Conservation (phyloP, 2,888 invertebrate species). For the Maniola hyperantus region DNA sequence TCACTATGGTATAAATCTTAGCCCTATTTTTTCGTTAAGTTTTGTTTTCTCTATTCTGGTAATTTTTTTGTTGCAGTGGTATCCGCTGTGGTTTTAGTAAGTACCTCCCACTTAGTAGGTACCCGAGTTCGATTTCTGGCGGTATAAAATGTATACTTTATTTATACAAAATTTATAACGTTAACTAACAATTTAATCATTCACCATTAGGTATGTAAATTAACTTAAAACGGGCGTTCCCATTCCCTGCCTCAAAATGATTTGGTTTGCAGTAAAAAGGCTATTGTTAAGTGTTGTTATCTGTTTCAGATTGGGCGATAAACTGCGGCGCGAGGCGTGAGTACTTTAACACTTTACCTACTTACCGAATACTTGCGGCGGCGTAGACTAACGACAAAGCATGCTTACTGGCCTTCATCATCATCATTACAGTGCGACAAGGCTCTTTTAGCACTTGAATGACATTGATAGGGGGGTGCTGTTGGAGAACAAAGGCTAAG, state of each 20-base stretch:
- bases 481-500: no score
- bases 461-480: no score
- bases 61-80: no score
- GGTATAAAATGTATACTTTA: no score
- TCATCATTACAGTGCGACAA: no score
- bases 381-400: conserved; percentile 15
- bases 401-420: not conserved
- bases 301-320: conserved; percentile 66
- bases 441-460: no score
- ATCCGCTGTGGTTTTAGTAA: no score
- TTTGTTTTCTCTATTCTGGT: no score
- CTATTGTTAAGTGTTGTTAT: conserved; percentile 66
- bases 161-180: not conserved
- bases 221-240: conserved; percentile 15
- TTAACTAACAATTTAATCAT: not conserved
- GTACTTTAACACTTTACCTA: conserved; percentile 38
- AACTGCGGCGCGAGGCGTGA: conserved; percentile 53
- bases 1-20: no score
- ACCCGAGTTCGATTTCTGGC: no score
- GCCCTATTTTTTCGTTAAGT: no score
- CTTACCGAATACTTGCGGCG: conserved; percentile 21
- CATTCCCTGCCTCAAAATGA: conserved; percentile 16
- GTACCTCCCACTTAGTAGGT: no score
- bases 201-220: not conserved
- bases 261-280: conserved; percentile 47